Base-by-base conservation (phyloP, 2,888 invertebrate genomes). In the Agonum fuliginosum region DNA sequence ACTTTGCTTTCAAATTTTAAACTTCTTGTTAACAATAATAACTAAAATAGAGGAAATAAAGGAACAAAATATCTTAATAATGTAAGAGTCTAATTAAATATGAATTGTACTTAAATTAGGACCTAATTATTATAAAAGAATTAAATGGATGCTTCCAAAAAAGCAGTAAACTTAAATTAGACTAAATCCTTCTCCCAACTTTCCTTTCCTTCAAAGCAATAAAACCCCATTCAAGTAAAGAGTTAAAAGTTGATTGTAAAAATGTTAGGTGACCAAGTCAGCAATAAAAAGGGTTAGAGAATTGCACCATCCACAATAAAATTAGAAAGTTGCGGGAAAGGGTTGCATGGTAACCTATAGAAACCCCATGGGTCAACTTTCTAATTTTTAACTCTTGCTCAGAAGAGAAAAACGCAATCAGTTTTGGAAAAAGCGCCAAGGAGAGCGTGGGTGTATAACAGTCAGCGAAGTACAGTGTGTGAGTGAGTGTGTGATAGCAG, bases 211-310 rank as follows among this genome's bases (percentile, higher is more conserved):
- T 10, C 3, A 10, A 69, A 43, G 24, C 43, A 69, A 69, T 69
- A 69, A 69, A 69, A 69, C n/a, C n/a, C 37, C 22, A 43, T 12
- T 5, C 22, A 65, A 69, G 43, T 37, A 43, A 69, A 69, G 43
- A 69, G 69, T 69, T 69, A 72, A 72, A 72, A 19, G 72, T 54
- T 71, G 58, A 72, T 41, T 54, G 72, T 72, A 72, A 72, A 71
- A 72, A 10, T 37, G 24, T 24, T 73, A 70, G 70, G 70, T 70
- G 48, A 24, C 37, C 27, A 54, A 54, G 20, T 69, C n/a, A 20
- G 62, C 58, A 73, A 62, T 62, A 74, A 65, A 71, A 74, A 74
- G 74, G 74, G 74, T 74, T 74, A 54, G 54, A 72, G 24, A 62
- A 62, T 19, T 41, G 12, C n/a, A n/a, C n/a, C n/a, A n/a, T n/a